Evolutionary conservation across 30 jellyfish, hydroid and myxozoan genomes (phyloP).

Genomic region (Clytia hemisphaerica): DNA sequence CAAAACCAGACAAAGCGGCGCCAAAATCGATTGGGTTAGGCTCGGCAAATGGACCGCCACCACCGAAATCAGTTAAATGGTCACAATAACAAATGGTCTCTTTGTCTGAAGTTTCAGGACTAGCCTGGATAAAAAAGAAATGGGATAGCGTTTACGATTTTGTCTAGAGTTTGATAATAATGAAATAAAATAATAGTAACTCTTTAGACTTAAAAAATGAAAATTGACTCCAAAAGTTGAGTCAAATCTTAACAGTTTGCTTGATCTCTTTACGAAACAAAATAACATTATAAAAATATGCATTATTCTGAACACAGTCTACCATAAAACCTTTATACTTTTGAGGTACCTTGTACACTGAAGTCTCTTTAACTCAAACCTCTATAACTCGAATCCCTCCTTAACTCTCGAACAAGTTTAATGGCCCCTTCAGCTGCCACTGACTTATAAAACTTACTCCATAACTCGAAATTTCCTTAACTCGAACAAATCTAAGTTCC

Average conservation of each 20-base stretch:
- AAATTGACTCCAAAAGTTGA: not conserved
- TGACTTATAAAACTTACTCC: too few relatives aligned
- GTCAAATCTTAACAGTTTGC: slow-evolving; percentile 1
- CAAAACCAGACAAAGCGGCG: slow-evolving; percentile 73
- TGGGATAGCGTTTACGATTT: too few relatives aligned
- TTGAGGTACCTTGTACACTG: too few relatives aligned
- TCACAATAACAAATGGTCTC: slow-evolving; percentile 60
- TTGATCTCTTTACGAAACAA: not conserved
- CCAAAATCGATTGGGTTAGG: slow-evolving; percentile 77
- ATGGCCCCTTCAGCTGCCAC: too few relatives aligned
- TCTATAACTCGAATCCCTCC: too few relatives aligned
- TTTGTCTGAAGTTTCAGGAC: slow-evolving; percentile 42
- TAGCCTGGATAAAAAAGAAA: not conserved
- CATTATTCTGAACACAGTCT: slow-evolving; percentile 42
- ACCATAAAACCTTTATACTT: slow-evolving; percentile 26
- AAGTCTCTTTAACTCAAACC: too few relatives aligned
- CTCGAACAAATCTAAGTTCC: too few relatives aligned
- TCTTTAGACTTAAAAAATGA: not conserved
- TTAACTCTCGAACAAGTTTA: too few relatives aligned
- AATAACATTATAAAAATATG: not conserved
- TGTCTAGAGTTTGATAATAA: not conserved
- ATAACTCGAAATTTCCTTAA: too few relatives aligned
- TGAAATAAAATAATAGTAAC: not conserved
- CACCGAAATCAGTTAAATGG: slow-evolving; percentile 90
- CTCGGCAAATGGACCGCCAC: slow-evolving; percentile 80